A percentile compares a stretch with the other conserved stretches of the same genome.
These are phyloP conservation scores for Carposina sasakii DNA, from an alignment of 1,140 invertebrate genomes.

Conservation along the genomic window DNA sequence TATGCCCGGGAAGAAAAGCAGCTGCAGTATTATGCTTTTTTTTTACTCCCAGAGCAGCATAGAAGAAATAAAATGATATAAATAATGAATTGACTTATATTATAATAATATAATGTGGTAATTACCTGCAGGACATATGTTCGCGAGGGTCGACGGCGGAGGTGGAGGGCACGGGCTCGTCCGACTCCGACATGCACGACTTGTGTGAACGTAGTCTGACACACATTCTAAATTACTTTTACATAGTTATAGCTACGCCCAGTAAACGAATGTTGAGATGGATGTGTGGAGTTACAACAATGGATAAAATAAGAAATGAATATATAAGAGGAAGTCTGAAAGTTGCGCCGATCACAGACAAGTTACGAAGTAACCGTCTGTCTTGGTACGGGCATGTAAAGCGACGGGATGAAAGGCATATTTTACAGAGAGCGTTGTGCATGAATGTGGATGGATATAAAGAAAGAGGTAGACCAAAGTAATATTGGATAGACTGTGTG, in stretches of 20 bases:
- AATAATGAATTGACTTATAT: no score
- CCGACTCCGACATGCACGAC: constrained; percentile 48
- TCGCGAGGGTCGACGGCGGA: constrained; percentile 46
- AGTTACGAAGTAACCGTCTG: constrained; percentile 2
- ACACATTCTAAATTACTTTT: neutral
- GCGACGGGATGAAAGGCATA: no score
- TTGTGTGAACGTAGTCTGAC: constrained; percentile 53
- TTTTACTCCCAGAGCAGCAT: no score
- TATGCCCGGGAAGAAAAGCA: no score
- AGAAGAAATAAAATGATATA: no score
- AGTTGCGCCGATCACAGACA: neutral
- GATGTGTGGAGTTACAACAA: constrained; percentile 6
- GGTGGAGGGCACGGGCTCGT: constrained; percentile 48
- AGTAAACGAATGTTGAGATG: constrained; percentile 11
- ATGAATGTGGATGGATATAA: no score
- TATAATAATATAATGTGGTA: no score
- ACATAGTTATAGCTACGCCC: neutral
- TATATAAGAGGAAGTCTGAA: neutral
- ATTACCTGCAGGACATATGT: constrained; percentile 55
- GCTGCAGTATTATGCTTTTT: no score
- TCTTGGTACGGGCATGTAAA: constrained; percentile 8
- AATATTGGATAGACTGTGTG: no score
- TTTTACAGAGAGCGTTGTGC: no score
- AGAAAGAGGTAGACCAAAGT: no score
- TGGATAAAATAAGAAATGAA: neutral